phyloP scores from a whole-genome alignment of 2,113 vertebrate species.

The Leucoraja erinaceus region DNA sequence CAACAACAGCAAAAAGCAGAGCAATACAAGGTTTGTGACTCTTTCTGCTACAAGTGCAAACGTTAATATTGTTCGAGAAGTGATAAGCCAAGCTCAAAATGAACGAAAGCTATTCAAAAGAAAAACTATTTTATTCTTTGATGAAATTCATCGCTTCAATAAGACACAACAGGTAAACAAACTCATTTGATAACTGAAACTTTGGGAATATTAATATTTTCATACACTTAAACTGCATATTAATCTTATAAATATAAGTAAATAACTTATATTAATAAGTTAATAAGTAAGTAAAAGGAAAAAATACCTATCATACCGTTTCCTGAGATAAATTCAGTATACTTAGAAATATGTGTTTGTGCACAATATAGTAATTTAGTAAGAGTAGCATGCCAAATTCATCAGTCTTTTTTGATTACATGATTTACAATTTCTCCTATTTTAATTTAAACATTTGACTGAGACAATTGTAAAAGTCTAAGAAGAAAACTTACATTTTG shows the following conservation, averaged over 20 bases:
- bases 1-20: conserved; percentile 72
- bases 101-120: conserved; percentile 87
- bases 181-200: background rate
- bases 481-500: conserved; percentile 31
- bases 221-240: too few species aligned
- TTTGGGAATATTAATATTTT: background rate
- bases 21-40: conserved; percentile 73
- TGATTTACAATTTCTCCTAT: background rate
- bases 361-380: background rate
- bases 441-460: background rate
- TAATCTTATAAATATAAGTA: too few species aligned
- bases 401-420: background rate
- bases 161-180: conserved; percentile 85
- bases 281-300: background rate
- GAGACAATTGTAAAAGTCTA: background rate
- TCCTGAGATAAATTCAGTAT: background rate
- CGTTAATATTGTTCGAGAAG: conserved; percentile 79
- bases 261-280: too few species aligned
- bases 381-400: background rate
- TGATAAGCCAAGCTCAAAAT: conserved; percentile 91
- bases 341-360: background rate
- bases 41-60: conserved; percentile 84
- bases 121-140: conserved; percentile 92
- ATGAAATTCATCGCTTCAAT: conserved; percentile 97
- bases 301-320: background rate